Evolutionary conservation across 1,140 invertebrate genomes (phyloP), one percentile per base, ranked within the genome.

Genomic region (Cotesia chilonis): DNA sequence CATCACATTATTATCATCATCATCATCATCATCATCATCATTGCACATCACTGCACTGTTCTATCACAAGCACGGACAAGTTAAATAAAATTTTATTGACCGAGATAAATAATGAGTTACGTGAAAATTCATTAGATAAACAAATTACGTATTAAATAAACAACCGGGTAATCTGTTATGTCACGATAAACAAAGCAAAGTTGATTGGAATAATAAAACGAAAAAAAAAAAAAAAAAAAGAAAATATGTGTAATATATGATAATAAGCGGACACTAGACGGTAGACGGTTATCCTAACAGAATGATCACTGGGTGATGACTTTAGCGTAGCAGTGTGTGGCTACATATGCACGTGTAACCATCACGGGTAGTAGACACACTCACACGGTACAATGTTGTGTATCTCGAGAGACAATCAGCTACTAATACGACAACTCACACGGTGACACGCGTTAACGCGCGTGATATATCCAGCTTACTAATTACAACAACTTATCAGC

Each of bases 401-500:
- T 51, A 61, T 61, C 17, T 28, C 14, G 9, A 35, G 41, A 51
- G 36, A 65, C 38, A 51, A 65, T 51, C 41, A 47, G 20, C 4
- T 28, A 47, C 63, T 65, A 37, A 17, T 51, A 47, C 41, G 41
- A 47, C 54, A 57, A 57, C 54, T 57, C 54, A 57, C 17, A 57
- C 41, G 41, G 12, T 10, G 12, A 65, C 63, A 51, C 38, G 38
- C 36, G 63, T 51, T 65, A 65, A 65, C 63, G 14, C 63, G 20
- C 60, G 6, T 38, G 60, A 63, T 37, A 63, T 63, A 63, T 37
- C 10, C 35, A 36, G 14, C 60, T 20, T 20, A 37, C 36, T 65
- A 65, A 65, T 65, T 65, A 65, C 63, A n/a, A 12, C n/a, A 51
- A 20, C 38, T 65, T 65, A 65, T 65, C 63, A 65, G 63, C 4